Conservation (phyloP, 1,140 invertebrate species). For the Patella vulgata region DNA sequence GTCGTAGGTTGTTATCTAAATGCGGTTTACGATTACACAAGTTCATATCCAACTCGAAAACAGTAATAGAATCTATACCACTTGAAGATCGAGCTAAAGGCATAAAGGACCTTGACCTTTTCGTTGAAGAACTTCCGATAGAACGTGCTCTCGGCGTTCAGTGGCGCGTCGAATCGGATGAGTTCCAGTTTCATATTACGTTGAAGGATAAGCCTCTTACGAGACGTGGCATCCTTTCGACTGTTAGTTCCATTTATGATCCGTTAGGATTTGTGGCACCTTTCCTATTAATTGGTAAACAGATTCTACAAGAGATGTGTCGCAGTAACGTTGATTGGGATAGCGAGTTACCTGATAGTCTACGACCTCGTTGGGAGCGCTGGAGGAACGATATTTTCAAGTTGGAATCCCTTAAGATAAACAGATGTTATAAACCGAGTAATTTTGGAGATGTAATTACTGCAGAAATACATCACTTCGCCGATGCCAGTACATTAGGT, state of each 20-base stretch:
- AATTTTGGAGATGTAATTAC: constrained; percentile 22
- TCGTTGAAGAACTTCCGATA: constrained; percentile 31
- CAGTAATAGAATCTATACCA: constrained; percentile 30
- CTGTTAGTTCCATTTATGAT: constrained; percentile 41
- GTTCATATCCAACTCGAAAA: constrained; percentile 29
- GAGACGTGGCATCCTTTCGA: constrained; percentile 35
- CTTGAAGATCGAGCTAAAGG: constrained; percentile 19
- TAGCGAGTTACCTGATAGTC: constrained; percentile 19
- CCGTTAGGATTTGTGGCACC: constrained; percentile 39
- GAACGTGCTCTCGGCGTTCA: constrained; percentile 39
- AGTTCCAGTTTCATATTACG: constrained; percentile 31
- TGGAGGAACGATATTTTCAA: constrained; percentile 23
- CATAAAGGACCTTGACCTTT: constrained; percentile 27
- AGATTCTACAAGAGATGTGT: constrained; percentile 41
- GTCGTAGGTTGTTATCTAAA: constrained; percentile 21
- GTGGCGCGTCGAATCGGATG: constrained; percentile 44
- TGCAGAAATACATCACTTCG: constrained; percentile 38
- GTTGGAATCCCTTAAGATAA: constrained; percentile 7
- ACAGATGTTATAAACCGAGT: constrained; percentile 21
- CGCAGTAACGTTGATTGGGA: constrained; percentile 22
- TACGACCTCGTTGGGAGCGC: constrained; percentile 13
- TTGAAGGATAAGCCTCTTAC: constrained; percentile 30
- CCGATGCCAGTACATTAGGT: constrained; percentile 34
- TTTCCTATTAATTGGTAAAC: constrained; percentile 32
- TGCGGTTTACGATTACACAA: constrained; percentile 40